These are phyloP conservation scores for Aleiodes testaceus DNA, from an alignment of 2,888 invertebrate genomes.

Conservation along the genomic window DNA sequence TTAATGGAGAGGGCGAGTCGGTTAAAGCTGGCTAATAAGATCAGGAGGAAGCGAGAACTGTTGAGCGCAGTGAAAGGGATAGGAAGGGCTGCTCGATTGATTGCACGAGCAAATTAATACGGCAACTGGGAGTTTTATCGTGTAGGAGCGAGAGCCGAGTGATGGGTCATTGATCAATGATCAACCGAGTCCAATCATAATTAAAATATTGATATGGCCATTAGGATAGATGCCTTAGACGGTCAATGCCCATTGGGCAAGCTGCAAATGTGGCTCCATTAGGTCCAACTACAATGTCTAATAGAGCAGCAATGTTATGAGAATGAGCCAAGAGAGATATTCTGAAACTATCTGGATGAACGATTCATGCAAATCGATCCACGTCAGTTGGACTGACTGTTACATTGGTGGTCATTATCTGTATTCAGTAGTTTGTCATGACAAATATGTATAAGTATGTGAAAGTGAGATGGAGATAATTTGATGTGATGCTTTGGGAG, in stretches of 20 bases:
- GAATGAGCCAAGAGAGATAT: conserved; percentile 1
- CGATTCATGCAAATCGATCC: conserved; percentile 38
- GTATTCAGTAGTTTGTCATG: conserved; percentile 34
- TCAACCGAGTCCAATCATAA: conserved; percentile 31
- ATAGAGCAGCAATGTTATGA: too few relatives aligned
- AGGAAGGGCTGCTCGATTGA: conserved; percentile 29
- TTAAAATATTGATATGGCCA: conserved; percentile 41
- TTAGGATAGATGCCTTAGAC: conserved; percentile 4
- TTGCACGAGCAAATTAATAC: conserved; percentile 26
- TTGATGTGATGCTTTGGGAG: background rate
- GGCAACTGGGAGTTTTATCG: conserved; percentile 3
- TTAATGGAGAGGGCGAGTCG: conserved; percentile 28
- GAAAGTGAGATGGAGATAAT: conserved; percentile 10
- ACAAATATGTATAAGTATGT: background rate
- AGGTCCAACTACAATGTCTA: background rate
- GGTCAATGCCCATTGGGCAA: conserved; percentile 26
- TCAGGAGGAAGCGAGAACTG: conserved; percentile 41
- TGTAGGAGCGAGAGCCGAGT: background rate
- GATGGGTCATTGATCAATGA: conserved; percentile 11
- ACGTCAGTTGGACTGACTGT: conserved; percentile 8
- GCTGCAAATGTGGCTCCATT: conserved; percentile 33
- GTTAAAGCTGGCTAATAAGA: conserved; percentile 44
- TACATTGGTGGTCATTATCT: background rate
- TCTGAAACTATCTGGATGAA: conserved; percentile 22
- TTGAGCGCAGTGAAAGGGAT: background rate